Conservation (phyloP, 1,140 invertebrate species). For the Proctacanthus coquilletti region DNA sequence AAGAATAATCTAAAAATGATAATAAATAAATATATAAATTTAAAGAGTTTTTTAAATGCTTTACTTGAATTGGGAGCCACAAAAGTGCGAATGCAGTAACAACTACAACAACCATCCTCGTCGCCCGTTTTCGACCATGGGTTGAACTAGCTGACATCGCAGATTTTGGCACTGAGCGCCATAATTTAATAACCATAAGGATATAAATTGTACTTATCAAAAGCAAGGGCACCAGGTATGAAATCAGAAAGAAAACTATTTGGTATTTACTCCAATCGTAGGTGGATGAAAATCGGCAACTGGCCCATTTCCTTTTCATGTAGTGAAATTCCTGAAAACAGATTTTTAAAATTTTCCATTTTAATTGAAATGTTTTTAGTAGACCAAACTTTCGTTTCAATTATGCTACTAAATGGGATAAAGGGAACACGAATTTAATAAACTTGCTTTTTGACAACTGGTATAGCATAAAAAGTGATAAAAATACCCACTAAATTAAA, state of each 20-base stretch:
- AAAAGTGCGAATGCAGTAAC: slow-evolving; percentile 89
- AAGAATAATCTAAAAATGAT: slow-evolving; percentile 54
- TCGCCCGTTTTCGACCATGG: slow-evolving; percentile 77
- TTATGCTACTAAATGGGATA: too few relatives aligned
- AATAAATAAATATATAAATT: slow-evolving; percentile 5
- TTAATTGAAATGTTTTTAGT: too few relatives aligned
- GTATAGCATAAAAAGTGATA: too few relatives aligned
- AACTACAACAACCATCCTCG: slow-evolving; percentile 82
- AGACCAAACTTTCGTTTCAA: too few relatives aligned
- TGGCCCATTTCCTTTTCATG: too few relatives aligned
- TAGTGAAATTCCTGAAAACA: too few relatives aligned
- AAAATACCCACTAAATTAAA: too few relatives aligned
- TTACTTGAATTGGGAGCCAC: slow-evolving; percentile 82
- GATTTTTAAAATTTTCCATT: too few relatives aligned
- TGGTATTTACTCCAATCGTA: too few relatives aligned
- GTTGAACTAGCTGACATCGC: slow-evolving; percentile 44
- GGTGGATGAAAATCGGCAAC: too few relatives aligned
- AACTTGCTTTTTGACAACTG: too few relatives aligned
- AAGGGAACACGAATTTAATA: too few relatives aligned
- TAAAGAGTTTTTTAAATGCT: not conserved
- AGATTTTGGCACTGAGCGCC: slow-evolving; percentile 63
- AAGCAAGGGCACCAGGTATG: slow-evolving; percentile 66
- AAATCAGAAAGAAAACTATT: slow-evolving; percentile 19
- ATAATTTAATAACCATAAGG: slow-evolving; percentile 74
- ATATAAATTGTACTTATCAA: slow-evolving; percentile 81